Evolutionary conservation across 1,140 invertebrate species (phyloP).

Genomic region (Tetranychus urticae): DNA sequence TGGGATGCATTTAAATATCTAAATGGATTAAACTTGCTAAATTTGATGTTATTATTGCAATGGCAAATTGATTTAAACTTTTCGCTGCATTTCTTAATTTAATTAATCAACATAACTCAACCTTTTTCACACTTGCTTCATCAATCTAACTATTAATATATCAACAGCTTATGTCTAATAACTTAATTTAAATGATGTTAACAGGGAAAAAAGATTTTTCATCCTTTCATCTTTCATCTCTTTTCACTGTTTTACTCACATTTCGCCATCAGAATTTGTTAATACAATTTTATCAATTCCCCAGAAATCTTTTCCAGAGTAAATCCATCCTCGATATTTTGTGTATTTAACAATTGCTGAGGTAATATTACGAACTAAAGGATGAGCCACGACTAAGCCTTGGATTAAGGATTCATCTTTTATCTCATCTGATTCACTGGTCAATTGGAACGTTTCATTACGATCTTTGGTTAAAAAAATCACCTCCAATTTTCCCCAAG

Average conservation of each 20-base stretch:
- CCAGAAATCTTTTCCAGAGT: slow-evolving; percentile 41
- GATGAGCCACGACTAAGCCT: slow-evolving; percentile 57
- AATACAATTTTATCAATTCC: slow-evolving; percentile 55
- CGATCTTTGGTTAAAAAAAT: slow-evolving; percentile 49
- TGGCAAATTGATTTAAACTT: too few relatives aligned
- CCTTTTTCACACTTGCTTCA: too few relatives aligned
- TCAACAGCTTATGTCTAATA: too few relatives aligned
- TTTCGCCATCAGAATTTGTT: slow-evolving; percentile 58
- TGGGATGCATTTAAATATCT: too few relatives aligned
- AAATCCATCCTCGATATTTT: slow-evolving; percentile 72
- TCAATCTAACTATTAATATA: too few relatives aligned
- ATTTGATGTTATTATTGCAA: too few relatives aligned
- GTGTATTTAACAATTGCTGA: slow-evolving; percentile 52
- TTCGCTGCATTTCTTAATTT: too few relatives aligned
- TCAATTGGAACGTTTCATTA: slow-evolving; percentile 70
- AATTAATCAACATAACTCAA: too few relatives aligned
- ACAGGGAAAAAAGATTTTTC: too few relatives aligned
- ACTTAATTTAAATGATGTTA: too few relatives aligned
- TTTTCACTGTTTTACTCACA: slow-evolving; percentile 23
- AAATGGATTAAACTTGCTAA: too few relatives aligned
- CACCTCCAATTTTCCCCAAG: slow-evolving; percentile 56
- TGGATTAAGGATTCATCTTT: slow-evolving; percentile 11
- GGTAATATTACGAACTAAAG: slow-evolving; percentile 37
- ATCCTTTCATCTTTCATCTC: too few relatives aligned
- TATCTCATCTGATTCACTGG: slow-evolving; percentile 51